Evolutionary conservation across 64 coral and sea anemone species (phyloP).

Genomic region (Porites australiensis): DNA sequence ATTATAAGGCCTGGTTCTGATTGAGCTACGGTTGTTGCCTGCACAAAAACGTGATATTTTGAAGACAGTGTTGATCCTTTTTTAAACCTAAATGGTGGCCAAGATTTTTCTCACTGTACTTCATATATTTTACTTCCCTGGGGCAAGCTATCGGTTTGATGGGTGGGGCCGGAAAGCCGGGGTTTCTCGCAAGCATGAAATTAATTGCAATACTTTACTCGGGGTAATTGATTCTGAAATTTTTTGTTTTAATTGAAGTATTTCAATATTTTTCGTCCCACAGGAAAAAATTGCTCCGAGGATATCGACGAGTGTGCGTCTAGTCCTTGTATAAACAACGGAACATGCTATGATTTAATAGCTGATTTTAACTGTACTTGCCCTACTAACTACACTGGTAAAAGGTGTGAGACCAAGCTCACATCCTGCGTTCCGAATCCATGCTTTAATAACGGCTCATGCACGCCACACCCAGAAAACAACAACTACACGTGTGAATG

Average conservation of each 20-base stretch:
- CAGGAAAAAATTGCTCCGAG: constrained; percentile 84
- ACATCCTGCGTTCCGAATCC: constrained; percentile 76
- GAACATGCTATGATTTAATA: constrained; percentile 77
- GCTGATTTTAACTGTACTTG: constrained; percentile 79
- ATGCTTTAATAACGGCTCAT: constrained; percentile 83
- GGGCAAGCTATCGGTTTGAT: too few relatives aligned
- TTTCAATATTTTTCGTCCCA: background rate
- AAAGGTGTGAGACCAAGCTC: constrained; percentile 57
- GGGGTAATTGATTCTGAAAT: too few relatives aligned
- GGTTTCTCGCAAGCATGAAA: too few relatives aligned
- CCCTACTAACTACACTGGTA: constrained; percentile 75
- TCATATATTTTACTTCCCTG: too few relatives aligned
- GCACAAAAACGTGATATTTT: too few relatives aligned
- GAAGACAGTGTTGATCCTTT: too few relatives aligned
- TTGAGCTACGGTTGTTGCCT: too few relatives aligned
- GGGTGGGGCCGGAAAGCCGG: too few relatives aligned
- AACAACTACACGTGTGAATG: constrained; percentile 87
- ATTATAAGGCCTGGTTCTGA: too few relatives aligned
- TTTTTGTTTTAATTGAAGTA: background rate
- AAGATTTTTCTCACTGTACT: too few relatives aligned
- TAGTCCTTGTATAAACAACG: constrained; percentile 92
- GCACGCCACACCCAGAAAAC: constrained; percentile 26
- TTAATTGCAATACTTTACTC: too few relatives aligned
- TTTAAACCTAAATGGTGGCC: too few relatives aligned
- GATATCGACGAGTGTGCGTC: constrained; percentile 89